These are phyloP conservation scores for Mamestra brassicae DNA, from an alignment of 2,888 invertebrate genomes.

Conservation along the genomic window DNA sequence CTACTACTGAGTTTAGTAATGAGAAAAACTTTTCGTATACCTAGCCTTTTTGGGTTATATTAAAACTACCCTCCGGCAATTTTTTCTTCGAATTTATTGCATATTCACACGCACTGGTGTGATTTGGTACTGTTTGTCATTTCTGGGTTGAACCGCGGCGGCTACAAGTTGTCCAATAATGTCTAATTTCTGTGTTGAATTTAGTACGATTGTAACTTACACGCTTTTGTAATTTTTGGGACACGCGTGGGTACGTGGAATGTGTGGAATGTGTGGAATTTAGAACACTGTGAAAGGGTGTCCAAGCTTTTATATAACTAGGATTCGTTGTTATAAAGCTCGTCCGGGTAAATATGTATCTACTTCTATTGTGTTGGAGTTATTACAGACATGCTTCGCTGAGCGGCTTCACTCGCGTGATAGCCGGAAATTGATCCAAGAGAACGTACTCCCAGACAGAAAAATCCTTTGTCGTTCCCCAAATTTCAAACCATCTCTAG, in stretches of 20 bases:
- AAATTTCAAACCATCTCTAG: too few relatives aligned
- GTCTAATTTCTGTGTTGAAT: slow-evolving; percentile 68
- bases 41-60: slow-evolving; percentile 68
- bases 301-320: neutral
- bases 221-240: slow-evolving; percentile 53
- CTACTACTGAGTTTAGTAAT: slow-evolving; percentile 60
- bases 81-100: slow-evolving; percentile 82
- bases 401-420: too few relatives aligned
- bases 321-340: neutral
- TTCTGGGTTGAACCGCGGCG: slow-evolving; percentile 67
- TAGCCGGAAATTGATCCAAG: too few relatives aligned
- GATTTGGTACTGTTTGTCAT: slow-evolving; percentile 83
- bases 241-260: slow-evolving; percentile 45
- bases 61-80: slow-evolving; percentile 72
- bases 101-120: slow-evolving; percentile 85
- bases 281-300: slow-evolving; percentile 8
- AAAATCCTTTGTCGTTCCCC: too few relatives aligned
- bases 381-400: too few relatives aligned
- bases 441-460: too few relatives aligned
- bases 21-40: slow-evolving; percentile 65
- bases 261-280: slow-evolving; percentile 24
- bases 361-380: too few relatives aligned
- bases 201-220: slow-evolving; percentile 48
- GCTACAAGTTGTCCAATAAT: slow-evolving; percentile 73
- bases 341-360: neutral